Conservation (phyloP, 2,888 invertebrate genomes). For the Stenotaenia linearis region DNA sequence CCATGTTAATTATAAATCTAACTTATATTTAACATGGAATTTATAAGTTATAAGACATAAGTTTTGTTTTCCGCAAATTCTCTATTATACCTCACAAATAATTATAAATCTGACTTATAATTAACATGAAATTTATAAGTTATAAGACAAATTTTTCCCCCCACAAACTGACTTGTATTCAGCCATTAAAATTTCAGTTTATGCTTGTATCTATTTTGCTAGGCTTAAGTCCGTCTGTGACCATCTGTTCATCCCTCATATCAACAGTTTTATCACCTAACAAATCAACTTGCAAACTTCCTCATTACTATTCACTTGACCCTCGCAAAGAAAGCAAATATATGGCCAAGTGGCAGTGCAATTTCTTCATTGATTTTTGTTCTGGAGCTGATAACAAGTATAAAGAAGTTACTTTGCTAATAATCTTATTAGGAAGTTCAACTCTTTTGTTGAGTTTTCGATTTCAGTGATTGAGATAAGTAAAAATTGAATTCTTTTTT, state of each 20-base stretch:
- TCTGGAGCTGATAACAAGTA: neutral
- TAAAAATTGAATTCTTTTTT: neutral
- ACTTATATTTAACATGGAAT: no score
- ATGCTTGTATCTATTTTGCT: no score
- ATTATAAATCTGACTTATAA: no score
- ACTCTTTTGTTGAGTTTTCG: neutral
- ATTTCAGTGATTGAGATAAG: neutral
- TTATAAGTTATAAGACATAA: no score
- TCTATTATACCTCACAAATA: no score
- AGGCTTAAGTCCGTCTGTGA: no score
- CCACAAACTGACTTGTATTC: no score
- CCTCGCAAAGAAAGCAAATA: neutral
- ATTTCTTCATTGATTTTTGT: neutral
- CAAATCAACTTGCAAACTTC: conserved; percentile 14
- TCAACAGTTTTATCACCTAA: conserved; percentile 28
- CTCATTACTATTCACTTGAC: neutral
- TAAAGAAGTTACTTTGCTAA: neutral
- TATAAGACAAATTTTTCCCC: no score
- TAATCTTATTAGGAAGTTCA: neutral
- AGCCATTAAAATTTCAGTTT: no score
- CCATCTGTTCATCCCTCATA: neutral
- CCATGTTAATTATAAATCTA: no score
- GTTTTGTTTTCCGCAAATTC: no score
- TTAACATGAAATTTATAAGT: no score
- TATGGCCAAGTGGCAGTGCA: neutral